Conservation (phyloP, 2,888 invertebrate species). For the Drosophila prostipennis region DNA sequence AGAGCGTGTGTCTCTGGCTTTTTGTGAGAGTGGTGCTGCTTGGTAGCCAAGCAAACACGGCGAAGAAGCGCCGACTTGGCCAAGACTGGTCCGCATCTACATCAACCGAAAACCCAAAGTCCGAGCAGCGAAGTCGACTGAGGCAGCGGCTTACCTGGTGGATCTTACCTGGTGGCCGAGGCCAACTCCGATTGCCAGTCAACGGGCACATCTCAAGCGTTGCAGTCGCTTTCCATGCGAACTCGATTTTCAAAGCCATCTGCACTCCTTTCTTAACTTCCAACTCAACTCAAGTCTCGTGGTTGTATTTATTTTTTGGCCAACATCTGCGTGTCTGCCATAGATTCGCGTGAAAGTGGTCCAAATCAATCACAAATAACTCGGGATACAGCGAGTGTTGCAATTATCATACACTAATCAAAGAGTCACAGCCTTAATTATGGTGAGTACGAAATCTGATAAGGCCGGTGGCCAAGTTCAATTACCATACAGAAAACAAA, state of each 20-base stretch:
- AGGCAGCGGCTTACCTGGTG: constrained; percentile 29
- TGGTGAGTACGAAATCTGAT: constrained; percentile 22
- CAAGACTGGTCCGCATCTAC: constrained; percentile 56
- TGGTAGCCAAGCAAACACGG: constrained; percentile 54
- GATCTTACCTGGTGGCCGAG: constrained; percentile 73
- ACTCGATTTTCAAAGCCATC: constrained; percentile 22
- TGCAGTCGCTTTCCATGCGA: constrained; percentile 61
- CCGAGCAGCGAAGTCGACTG: constrained; percentile 14
- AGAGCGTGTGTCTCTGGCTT: constrained; percentile 44
- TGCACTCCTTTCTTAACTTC: constrained; percentile 22
- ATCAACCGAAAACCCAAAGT: constrained; percentile 1
- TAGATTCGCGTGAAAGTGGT: constrained; percentile 71
- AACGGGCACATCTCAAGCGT: constrained; percentile 74
- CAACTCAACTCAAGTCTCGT: constrained; percentile 14
- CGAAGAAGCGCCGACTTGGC: constrained; percentile 65
- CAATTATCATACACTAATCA: constrained; percentile 28
- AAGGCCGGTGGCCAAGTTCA: constrained; percentile 13
- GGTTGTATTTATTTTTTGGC: constrained; percentile 27
- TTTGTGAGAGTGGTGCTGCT: constrained; percentile 24
- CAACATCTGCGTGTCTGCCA: constrained; percentile 65
- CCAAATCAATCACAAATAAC: constrained; percentile 59
- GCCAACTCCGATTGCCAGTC: constrained; percentile 64
- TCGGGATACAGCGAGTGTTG: constrained; percentile 52
- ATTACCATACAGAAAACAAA: not conserved
- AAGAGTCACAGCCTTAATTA: constrained; percentile 9